Conservation (phyloP, 2,888 invertebrate species). For the Drosophila paracracens region DNA sequence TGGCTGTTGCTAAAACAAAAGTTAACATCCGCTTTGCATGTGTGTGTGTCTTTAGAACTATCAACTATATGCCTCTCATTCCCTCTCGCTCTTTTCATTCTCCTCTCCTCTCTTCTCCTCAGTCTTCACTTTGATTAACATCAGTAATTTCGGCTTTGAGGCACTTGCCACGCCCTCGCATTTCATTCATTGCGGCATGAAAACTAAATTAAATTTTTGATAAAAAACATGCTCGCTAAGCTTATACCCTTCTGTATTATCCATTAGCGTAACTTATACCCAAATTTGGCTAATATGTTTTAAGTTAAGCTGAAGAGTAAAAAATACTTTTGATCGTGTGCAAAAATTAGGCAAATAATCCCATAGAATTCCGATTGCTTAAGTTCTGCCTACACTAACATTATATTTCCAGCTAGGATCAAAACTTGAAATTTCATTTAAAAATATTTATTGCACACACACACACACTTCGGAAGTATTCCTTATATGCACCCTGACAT, state of each 20-base stretch:
- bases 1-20: slow-evolving; percentile 80
- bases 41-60: slow-evolving; percentile 23
- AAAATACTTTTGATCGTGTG: neutral
- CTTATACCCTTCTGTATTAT: slow-evolving; percentile 21
- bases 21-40: slow-evolving; percentile 65
- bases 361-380: neutral
- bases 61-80: slow-evolving; percentile 4
- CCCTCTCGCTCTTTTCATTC: neutral
- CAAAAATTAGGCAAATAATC: too few species aligned
- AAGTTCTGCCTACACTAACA: neutral
- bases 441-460: neutral
- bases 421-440: neutral
- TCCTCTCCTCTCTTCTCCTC: slow-evolving; percentile 18
- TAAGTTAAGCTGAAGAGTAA: neutral
- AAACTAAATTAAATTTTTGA: slow-evolving; percentile 52
- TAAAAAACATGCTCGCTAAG: neutral
- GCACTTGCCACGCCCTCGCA: slow-evolving; percentile 56
- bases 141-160: slow-evolving; percentile 70
- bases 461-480: neutral
- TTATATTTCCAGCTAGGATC: neutral
- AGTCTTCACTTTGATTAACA: slow-evolving; percentile 67
- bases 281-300: neutral
- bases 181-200: slow-evolving; percentile 61
- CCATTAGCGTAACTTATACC: neutral
- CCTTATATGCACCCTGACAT: neutral